Conservation (phyloP, 1,140 invertebrate genomes). For the Aphidius ervi region DNA sequence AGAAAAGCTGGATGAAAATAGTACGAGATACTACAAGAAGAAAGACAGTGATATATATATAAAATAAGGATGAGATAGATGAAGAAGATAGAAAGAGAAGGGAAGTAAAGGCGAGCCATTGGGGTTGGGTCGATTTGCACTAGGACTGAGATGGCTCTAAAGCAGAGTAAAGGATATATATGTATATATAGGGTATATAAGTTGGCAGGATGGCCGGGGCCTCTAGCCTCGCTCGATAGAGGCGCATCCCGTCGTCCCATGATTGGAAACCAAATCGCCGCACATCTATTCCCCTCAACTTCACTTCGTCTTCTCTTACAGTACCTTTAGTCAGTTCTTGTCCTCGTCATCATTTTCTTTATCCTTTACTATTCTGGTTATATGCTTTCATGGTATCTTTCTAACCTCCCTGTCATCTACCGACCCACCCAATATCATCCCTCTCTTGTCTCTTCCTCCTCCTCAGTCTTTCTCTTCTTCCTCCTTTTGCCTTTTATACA, state of each 20-base stretch:
- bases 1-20: slow-evolving; percentile 22
- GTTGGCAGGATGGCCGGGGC: slow-evolving; percentile 49
- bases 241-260: slow-evolving; percentile 54
- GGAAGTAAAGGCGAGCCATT: slow-evolving; percentile 20
- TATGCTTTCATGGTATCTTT: not conserved
- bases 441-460: slow-evolving; percentile 17
- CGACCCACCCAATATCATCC: slow-evolving; percentile 18
- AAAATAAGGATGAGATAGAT: slow-evolving; percentile 25
- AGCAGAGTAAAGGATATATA: slow-evolving; percentile 30
- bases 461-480: too few relatives aligned
- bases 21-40: slow-evolving; percentile 21
- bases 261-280: slow-evolving; percentile 56
- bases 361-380: not conserved
- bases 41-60: slow-evolving; percentile 31
- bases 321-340: slow-evolving; percentile 14
- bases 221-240: slow-evolving; percentile 50
- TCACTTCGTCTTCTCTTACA: not conserved
- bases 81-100: slow-evolving; percentile 22
- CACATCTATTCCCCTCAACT: slow-evolving; percentile 47
- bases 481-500: too few relatives aligned
- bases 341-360: slow-evolving; percentile 22
- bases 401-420: slow-evolving; percentile 18
- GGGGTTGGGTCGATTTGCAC: slow-evolving; percentile 34
- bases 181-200: slow-evolving; percentile 32
- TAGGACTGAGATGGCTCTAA: slow-evolving; percentile 34